Evolutionary conservation across 1,140 invertebrate species (phyloP).

Genomic region (Macrosteles quadrilineatus): DNA sequence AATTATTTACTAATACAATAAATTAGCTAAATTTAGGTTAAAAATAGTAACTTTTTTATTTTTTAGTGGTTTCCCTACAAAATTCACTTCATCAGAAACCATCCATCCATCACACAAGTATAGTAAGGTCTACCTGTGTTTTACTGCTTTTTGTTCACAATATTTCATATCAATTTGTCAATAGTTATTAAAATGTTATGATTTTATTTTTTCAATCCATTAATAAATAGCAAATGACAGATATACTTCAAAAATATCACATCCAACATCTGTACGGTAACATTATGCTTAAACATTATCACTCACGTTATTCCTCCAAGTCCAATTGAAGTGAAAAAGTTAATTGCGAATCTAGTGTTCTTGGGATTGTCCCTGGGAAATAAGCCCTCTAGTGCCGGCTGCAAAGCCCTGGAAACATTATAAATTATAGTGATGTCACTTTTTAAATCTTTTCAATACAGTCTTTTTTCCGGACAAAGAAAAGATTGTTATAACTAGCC

Average conservation of each 20-base stretch:
- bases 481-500: neutral
- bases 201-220: neutral
- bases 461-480: too few relatives aligned
- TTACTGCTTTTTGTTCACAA: too few relatives aligned
- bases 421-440: slow-evolving; percentile 31
- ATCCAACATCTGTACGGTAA: neutral
- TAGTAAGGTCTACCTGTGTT: too few relatives aligned
- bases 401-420: slow-evolving; percentile 76
- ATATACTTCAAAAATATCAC: neutral
- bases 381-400: slow-evolving; percentile 85
- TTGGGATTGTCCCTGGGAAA: slow-evolving; percentile 95
- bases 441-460: too few relatives aligned
- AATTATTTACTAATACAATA: too few relatives aligned
- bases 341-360: slow-evolving; percentile 97
- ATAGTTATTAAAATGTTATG: neutral
- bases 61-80: too few relatives aligned
- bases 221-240: neutral
- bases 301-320: slow-evolving; percentile 89
- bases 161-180: too few relatives aligned
- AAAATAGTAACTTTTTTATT: too few relatives aligned
- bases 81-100: too few relatives aligned
- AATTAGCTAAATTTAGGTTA: too few relatives aligned
- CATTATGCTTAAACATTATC: neutral
- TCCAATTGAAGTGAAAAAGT: slow-evolving; percentile 99
- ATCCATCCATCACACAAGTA: too few relatives aligned